phyloP scores from a whole-genome alignment of 2,888 invertebrate species.

The Timema cristinae region DNA sequence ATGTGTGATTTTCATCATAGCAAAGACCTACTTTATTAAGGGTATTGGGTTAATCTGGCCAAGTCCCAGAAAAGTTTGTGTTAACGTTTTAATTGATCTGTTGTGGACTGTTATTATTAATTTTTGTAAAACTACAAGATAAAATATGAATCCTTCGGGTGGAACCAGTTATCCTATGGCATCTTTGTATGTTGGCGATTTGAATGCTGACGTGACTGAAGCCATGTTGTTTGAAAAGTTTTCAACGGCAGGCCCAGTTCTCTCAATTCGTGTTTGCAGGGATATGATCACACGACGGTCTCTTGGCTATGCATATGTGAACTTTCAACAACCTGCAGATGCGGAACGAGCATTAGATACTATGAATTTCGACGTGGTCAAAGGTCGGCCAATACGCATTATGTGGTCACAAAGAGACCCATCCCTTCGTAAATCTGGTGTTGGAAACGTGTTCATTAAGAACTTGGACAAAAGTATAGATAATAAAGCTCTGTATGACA shows the following conservation, averaged over 20 bases:
- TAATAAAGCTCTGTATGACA: conserved; percentile 99
- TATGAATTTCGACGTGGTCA: conserved; percentile 98
- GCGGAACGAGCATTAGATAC: conserved; percentile 98
- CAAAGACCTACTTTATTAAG: too few species aligned
- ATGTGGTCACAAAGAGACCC: conserved; percentile 99
- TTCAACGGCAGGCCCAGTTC: conserved; percentile 95
- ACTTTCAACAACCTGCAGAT: conserved; percentile 99
- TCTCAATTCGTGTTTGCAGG: conserved; percentile 98
- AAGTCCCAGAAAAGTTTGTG: too few species aligned
- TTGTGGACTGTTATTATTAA: too few species aligned
- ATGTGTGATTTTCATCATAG: too few species aligned
- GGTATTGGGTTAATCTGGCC: too few species aligned
- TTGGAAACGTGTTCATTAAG: conserved; percentile 99
- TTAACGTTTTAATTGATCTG: too few species aligned
- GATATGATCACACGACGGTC: conserved; percentile 97
- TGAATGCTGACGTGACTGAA: conserved; percentile 97
- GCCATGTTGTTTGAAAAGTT: conserved; percentile 99
- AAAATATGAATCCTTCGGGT: conserved; percentile 73
- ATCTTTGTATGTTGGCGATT: conserved; percentile 97
- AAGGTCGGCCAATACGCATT: conserved; percentile 85
- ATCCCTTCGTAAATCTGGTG: conserved; percentile 94
- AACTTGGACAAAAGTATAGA: conserved; percentile 97
- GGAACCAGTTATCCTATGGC: conserved; percentile 91
- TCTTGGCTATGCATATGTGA: conserved; percentile 99
- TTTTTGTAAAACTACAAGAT: too few species aligned